Base-by-base conservation (phyloP, 2,113 vertebrate species). In the Spea multiplicata region DNA sequence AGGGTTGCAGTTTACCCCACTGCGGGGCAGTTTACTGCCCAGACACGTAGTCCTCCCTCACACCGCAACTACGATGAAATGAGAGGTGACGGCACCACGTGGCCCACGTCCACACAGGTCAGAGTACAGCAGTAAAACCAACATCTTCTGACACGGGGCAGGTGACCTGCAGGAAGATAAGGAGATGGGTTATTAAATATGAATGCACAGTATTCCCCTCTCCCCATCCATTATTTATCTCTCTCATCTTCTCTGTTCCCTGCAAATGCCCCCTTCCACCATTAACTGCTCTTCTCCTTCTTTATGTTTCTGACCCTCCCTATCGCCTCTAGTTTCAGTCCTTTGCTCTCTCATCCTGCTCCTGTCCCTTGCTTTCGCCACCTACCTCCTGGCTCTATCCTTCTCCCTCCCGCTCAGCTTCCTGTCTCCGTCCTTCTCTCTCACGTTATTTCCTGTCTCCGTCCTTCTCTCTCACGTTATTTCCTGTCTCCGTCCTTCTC, bases 291-390 rank as follows among this genome's bases (percentile, higher is more conserved):
- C 59, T 16, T 13, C 59, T 16, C 16, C 16, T 13, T 16, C 14
- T 62, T 5, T 16, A 5, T n/a, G 5, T 16, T n/a, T 16, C 6
- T n/a, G 2, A 7, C 14, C 1, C 48, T 4, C 3, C n/a, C 30
- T 57, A 5, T 1, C 12, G 3, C 30, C 62, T 74, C 13, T 12
- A 5, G 46, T 17, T 44, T 0, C 55, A 50, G 3, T 72, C 65
- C 59, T 66, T 67, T 81, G 69, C 46, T 65, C 48, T 66, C 48
- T 62, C 48, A 45, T 52, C 16, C 57, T 66, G 10, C 64, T 66
- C 8, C 0, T 10, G 9, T 62, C n/a, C 12, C 6, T 14, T 16
- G n/a, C 13, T 14, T 13, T 8, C 5, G 5, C 13, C n/a, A 5
- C 59, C 59, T 62, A 6, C n/a, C 59, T 62, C 12, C 3, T 16